A percentile compares a stretch with the other conserved stretches of the same genome.
phyloP scores from a whole-genome alignment of 2,888 invertebrate genomes.

The Nymphalis c-album region DNA sequence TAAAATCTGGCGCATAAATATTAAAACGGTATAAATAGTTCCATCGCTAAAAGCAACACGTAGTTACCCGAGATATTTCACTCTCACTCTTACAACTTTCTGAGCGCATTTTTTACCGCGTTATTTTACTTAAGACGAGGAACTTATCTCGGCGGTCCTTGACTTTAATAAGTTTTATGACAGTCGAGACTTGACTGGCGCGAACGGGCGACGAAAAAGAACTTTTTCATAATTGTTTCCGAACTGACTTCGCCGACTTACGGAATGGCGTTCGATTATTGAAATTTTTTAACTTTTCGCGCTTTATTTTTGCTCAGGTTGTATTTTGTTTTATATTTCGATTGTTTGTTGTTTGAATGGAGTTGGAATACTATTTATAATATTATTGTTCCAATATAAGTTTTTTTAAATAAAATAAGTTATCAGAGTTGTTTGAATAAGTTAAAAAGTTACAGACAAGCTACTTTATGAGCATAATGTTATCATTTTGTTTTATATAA shows the following conservation, averaged over 20 bases:
- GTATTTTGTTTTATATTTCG: slow-evolving; percentile 42
- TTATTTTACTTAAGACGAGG: slow-evolving; percentile 81
- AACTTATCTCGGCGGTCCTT: slow-evolving; percentile 81
- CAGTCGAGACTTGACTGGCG: slow-evolving; percentile 68
- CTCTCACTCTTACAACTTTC: slow-evolving; percentile 71
- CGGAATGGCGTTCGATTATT: slow-evolving; percentile 69
- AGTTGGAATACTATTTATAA: not conserved
- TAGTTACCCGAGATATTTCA: slow-evolving; percentile 60
- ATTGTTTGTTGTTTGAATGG: not conserved
- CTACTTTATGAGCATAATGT: not conserved
- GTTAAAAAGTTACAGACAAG: too few relatives aligned
- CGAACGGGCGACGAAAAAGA: slow-evolving; percentile 74
- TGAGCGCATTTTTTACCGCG: slow-evolving; percentile 73
- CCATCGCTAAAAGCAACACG: slow-evolving; percentile 70
- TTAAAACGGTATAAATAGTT: slow-evolving; percentile 49
- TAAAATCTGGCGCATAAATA: slow-evolving; percentile 40
- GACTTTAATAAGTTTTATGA: slow-evolving; percentile 82
- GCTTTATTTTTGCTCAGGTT: slow-evolving; percentile 60
- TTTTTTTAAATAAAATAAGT: too few relatives aligned
- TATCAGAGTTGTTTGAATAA: too few relatives aligned
- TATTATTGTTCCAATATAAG: too few relatives aligned
- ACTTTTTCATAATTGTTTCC: slow-evolving; percentile 81
- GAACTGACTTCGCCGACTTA: slow-evolving; percentile 63
- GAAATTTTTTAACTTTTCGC: slow-evolving; percentile 52
- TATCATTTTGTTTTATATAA: not conserved